Conservation (phyloP, 1,140 invertebrate genomes). For the Solen grandis region DNA sequence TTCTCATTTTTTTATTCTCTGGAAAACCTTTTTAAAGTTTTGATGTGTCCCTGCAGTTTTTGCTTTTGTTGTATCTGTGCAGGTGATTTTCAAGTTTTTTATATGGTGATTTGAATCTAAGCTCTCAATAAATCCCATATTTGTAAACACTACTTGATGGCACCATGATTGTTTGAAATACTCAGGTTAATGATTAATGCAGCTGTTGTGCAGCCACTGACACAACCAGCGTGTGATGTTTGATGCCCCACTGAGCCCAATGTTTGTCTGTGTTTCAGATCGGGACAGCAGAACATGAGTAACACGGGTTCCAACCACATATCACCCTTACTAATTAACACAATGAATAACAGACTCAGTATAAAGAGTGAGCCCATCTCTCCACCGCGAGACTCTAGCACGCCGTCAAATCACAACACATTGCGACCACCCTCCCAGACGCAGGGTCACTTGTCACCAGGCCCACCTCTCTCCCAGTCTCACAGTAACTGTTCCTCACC, state of each 20-base stretch:
- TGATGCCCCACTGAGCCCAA: too few relatives aligned
- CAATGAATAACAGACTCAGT: conserved; percentile 88
- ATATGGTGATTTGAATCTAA: too few relatives aligned
- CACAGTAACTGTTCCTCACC: conserved; percentile 72
- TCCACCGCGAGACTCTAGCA: conserved; percentile 87
- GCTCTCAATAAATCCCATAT: too few relatives aligned
- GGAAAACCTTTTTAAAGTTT: background rate
- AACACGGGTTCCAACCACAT: conserved; percentile 63
- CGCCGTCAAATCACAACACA: conserved; percentile 71
- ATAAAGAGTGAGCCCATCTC: conserved; percentile 98
- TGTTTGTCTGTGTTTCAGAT: too few relatives aligned
- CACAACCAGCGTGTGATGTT: too few relatives aligned
- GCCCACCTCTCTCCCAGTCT: conserved; percentile 54
- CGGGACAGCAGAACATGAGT: conserved; percentile 51
- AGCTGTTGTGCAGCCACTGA: too few relatives aligned
- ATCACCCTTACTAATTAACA: conserved; percentile 87
- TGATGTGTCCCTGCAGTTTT: too few relatives aligned
- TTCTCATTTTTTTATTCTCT: background rate
- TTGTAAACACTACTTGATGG: too few relatives aligned
- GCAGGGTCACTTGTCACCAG: conserved; percentile 66
- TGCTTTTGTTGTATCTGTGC: too few relatives aligned
- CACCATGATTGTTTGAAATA: too few relatives aligned
- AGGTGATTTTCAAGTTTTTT: too few relatives aligned
- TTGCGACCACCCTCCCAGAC: conserved; percentile 72
- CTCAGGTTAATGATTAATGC: too few relatives aligned